A percentile compares a stretch with the other conserved stretches of the same genome.
These are phyloP conservation scores for Drosophila bipectinata DNA, from an alignment of 1,140 invertebrate species.

Conservation along the genomic window DNA sequence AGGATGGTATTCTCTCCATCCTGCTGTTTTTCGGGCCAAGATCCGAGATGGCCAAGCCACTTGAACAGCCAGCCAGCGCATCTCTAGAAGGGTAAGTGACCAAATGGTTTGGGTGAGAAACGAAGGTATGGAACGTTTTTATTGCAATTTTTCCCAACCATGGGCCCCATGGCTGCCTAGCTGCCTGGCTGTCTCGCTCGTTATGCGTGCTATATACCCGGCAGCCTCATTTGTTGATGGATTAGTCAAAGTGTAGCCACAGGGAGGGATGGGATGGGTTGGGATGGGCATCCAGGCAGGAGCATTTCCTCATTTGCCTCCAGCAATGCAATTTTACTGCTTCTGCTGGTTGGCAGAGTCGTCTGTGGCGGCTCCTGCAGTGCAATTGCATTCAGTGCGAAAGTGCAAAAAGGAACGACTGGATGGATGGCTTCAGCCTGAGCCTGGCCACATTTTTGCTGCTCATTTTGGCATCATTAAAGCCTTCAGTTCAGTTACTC, in stretches of 20 bases:
- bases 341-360: constrained; percentile 8
- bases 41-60: constrained; percentile 44
- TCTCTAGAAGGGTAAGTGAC: constrained; percentile 24
- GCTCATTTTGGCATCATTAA: constrained; percentile 73
- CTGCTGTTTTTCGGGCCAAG: constrained; percentile 27
- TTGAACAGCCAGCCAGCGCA: constrained; percentile 54
- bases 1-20: too few species aligned
- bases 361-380: constrained; percentile 19
- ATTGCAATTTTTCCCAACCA: constrained; percentile 51
- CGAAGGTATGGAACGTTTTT: constrained; percentile 57
- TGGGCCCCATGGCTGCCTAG: background rate
- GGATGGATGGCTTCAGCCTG: constrained; percentile 4
- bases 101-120: constrained; percentile 45
- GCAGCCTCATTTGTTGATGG: constrained; percentile 78
- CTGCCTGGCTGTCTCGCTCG: background rate
- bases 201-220: constrained; percentile 54
- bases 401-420: constrained; percentile 24
- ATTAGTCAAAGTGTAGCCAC: constrained; percentile 77
- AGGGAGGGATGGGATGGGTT: constrained; percentile 4
- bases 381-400: constrained; percentile 15
- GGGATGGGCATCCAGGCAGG: constrained; percentile 37
- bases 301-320: constrained; percentile 56
- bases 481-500: constrained; percentile 49
- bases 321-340: constrained; percentile 40
- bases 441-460: constrained; percentile 53